Evolutionary conservation across 2,797 vertebrate species (phyloP).

Genomic region (Sebastes elongatus): DNA sequence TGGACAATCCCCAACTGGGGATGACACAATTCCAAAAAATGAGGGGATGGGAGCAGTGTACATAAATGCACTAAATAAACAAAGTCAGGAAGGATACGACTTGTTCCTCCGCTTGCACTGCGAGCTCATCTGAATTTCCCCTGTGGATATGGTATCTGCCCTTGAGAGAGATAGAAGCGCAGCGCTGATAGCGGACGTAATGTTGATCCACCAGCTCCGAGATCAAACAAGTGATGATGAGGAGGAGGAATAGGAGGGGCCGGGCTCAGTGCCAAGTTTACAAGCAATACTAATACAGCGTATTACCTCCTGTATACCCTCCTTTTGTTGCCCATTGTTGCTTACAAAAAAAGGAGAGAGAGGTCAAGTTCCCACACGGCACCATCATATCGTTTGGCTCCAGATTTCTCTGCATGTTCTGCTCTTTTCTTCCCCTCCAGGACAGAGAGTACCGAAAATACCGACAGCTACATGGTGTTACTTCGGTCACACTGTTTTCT

Average conservation of each 20-base stretch:
- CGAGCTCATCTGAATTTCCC: constrained; percentile 55
- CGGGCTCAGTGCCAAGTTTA: constrained; percentile 2
- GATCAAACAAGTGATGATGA: constrained; percentile 37
- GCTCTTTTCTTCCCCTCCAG: background rate
- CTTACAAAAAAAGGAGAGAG: background rate
- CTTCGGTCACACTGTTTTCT: background rate
- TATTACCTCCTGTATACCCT: constrained; percentile 19
- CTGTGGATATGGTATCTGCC: constrained; percentile 52
- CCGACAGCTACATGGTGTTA: background rate
- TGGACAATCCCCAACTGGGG: background rate
- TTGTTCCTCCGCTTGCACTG: constrained; percentile 58
- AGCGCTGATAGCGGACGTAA: constrained; percentile 17
- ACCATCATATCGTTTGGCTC: background rate
- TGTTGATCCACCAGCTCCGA: background rate
- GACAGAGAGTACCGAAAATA: constrained; percentile 17
- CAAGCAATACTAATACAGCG: background rate
- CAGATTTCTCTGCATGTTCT: background rate
- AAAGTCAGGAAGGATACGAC: constrained; percentile 78
- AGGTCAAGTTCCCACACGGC: constrained; percentile 20
- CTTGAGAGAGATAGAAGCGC: constrained; percentile 23
- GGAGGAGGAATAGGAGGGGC: background rate
- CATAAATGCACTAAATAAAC: constrained; percentile 67
- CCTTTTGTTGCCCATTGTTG: constrained; percentile 36
- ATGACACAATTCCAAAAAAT: constrained; percentile 9
- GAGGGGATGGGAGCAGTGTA: constrained; percentile 35